These are phyloP conservation scores for Ancistrus triradiatus DNA, from an alignment of 2,113 vertebrate species.

Conservation along the genomic window DNA sequence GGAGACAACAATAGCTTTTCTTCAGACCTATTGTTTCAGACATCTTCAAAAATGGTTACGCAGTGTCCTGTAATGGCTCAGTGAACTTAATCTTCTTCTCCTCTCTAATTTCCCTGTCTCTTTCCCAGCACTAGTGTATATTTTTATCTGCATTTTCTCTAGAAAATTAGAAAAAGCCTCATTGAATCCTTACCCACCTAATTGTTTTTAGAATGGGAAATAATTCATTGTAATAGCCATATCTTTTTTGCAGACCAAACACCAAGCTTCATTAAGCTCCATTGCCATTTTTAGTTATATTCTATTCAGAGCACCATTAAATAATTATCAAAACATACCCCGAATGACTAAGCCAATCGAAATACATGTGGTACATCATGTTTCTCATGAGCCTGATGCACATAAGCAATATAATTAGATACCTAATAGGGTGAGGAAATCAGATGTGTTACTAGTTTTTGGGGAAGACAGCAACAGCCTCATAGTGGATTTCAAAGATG, in stretches of 20 bases:
- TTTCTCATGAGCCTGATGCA: background rate
- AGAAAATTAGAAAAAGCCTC: slow-evolving; percentile 2
- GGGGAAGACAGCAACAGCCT: too few relatives aligned
- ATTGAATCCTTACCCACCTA: slow-evolving; percentile 6
- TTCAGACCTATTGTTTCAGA: slow-evolving; percentile 18
- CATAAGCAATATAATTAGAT: too few relatives aligned
- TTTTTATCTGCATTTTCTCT: slow-evolving; percentile 29
- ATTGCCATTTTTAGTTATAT: background rate
- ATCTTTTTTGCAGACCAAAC: slow-evolving; percentile 6
- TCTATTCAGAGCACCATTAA: background rate
- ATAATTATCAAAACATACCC: background rate
- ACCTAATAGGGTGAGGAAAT: too few relatives aligned
- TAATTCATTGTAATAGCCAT: slow-evolving; percentile 10
- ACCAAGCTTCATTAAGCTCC: slow-evolving; percentile 23
- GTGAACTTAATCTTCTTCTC: slow-evolving; percentile 26
- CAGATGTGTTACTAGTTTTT: too few relatives aligned
- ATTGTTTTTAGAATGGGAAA: slow-evolving; percentile 23
- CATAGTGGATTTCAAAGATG: too few relatives aligned
- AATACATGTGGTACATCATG: background rate
- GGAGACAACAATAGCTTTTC: slow-evolving; percentile 9
- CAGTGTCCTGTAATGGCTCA: slow-evolving; percentile 21
- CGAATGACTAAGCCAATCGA: too few relatives aligned
- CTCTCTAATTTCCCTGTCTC: slow-evolving; percentile 20
- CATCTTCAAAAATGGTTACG: slow-evolving; percentile 18
- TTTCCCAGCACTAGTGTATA: slow-evolving; percentile 27